phyloP scores from a whole-genome alignment of 1,140 invertebrate genomes.

The Himalopsyche phryganea region DNA sequence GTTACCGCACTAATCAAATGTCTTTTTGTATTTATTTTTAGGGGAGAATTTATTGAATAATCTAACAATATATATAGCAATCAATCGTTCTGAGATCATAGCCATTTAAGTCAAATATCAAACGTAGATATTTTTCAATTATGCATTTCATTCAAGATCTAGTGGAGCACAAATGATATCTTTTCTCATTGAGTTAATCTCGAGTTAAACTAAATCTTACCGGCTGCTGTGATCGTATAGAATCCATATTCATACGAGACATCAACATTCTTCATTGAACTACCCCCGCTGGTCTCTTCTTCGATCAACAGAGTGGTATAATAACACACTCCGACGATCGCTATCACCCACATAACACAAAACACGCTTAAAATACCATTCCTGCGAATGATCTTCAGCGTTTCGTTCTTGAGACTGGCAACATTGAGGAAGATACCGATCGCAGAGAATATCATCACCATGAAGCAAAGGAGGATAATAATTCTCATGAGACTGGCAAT shows the following conservation, averaged over 20 bases:
- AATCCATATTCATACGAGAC: slow-evolving; percentile 53
- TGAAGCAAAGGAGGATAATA: slow-evolving; percentile 52
- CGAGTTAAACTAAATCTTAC: slow-evolving; percentile 39
- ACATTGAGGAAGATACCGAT: slow-evolving; percentile 54
- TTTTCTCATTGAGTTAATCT: too few species aligned
- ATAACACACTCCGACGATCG: slow-evolving; percentile 54
- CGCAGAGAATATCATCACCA: slow-evolving; percentile 52
- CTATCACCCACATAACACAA: slow-evolving; percentile 54
- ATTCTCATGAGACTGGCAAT: slow-evolving; percentile 53
- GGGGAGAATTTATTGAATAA: too few species aligned
- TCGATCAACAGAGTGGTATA: slow-evolving; percentile 51
- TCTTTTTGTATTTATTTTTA: too few species aligned
- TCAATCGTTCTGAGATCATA: not conserved
- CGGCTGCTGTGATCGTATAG: slow-evolving; percentile 55
- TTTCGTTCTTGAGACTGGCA: slow-evolving; percentile 48
- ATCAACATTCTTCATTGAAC: slow-evolving; percentile 47
- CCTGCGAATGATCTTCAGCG: slow-evolving; percentile 48
- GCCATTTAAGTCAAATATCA: not conserved
- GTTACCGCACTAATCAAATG: too few species aligned
- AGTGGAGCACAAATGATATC: too few species aligned
- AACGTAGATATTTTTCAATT: not conserved
- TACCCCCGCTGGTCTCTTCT: slow-evolving; percentile 43
- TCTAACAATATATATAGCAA: not conserved
- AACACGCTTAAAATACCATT: slow-evolving; percentile 54
- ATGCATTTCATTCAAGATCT: too few species aligned